Evolutionary conservation across 64 coral and sea anemone species (phyloP).

Genomic region (Montipora efflorescens): DNA sequence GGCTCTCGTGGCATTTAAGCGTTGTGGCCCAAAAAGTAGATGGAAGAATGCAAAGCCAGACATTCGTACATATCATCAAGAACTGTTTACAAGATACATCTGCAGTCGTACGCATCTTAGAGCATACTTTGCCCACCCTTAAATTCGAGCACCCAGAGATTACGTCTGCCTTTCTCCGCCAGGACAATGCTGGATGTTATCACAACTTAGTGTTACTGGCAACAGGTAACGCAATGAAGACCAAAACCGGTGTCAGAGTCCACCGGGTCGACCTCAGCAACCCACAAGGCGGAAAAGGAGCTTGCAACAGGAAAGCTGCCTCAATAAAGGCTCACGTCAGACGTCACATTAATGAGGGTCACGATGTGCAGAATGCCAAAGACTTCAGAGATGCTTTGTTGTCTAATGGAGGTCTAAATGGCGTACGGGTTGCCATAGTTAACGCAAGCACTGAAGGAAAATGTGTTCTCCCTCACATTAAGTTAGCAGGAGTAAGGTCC

Average conservation of each 20-base stretch:
- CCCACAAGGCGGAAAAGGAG: background rate
- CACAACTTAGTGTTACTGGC: background rate
- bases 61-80: too few relatives aligned
- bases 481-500: constrained; percentile 21
- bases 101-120: background rate
- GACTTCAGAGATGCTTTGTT: background rate
- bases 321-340: background rate
- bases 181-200: background rate
- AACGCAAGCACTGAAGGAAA: background rate
- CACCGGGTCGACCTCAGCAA: background rate
- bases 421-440: background rate
- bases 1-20: too few relatives aligned
- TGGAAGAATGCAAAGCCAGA: too few relatives aligned
- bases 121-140: background rate
- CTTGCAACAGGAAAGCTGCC: background rate
- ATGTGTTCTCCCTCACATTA: background rate
- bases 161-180: background rate
- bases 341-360: background rate
- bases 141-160: background rate
- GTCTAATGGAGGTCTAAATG: background rate
- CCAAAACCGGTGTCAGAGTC: too few relatives aligned
- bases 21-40: too few relatives aligned
- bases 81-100: background rate
- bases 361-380: background rate
- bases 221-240: background rate